Evolutionary conservation across 2,888 invertebrate genomes (phyloP).

Genomic region (Dynastes maya): DNA sequence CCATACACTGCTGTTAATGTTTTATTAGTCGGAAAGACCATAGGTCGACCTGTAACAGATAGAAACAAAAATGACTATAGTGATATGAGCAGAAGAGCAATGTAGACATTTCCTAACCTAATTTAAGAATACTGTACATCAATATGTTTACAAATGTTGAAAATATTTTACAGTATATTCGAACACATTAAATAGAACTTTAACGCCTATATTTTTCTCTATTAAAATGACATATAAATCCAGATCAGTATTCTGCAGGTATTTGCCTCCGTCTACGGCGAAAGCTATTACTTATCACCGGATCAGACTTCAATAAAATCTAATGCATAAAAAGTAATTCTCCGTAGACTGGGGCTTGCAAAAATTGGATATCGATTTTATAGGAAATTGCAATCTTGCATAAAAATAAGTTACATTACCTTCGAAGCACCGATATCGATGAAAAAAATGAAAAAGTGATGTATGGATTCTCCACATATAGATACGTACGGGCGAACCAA

Average conservation of each 20-base stretch:
- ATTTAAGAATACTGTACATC: too few relatives aligned
- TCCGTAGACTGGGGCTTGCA: background rate
- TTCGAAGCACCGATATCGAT: background rate
- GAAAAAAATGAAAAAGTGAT: background rate
- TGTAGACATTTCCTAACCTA: too few relatives aligned
- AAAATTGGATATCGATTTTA: slow-evolving; percentile 32
- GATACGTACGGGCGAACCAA: background rate
- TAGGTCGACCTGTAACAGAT: slow-evolving; percentile 77
- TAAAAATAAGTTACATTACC: slow-evolving; percentile 23
- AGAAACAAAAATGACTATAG: slow-evolving; percentile 23
- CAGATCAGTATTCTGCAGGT: slow-evolving; percentile 1
- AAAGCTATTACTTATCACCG: slow-evolving; percentile 6
- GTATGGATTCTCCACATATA: background rate
- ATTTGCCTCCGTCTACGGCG: background rate
- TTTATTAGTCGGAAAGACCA: slow-evolving; percentile 77
- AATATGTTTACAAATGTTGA: too few relatives aligned
- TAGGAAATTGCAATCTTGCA: slow-evolving; percentile 30
- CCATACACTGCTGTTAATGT: slow-evolving; percentile 81
- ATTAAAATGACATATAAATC: background rate
- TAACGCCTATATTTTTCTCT: too few relatives aligned
- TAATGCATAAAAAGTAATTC: slow-evolving; percentile 38
- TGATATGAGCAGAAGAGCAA: background rate
- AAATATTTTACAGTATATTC: too few relatives aligned
- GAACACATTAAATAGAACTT: too few relatives aligned
- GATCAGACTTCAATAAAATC: slow-evolving; percentile 17